Conservation (phyloP, 1,140 invertebrate genomes). For the Drosophila erecta region DNA sequence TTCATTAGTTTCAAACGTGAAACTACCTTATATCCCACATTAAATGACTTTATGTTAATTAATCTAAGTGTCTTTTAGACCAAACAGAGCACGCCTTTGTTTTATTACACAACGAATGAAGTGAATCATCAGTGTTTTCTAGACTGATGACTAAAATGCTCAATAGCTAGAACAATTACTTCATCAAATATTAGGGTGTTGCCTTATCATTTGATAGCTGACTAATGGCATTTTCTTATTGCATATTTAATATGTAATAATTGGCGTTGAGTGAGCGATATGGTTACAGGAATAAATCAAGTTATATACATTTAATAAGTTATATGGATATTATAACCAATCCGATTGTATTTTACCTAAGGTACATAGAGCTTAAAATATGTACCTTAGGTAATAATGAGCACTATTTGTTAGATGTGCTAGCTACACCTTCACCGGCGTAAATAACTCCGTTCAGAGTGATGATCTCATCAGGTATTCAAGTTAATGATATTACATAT, state of each 20-base stretch:
- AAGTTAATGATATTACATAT: constrained; percentile 17
- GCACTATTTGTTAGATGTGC: neutral
- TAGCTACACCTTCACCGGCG: constrained; percentile 20
- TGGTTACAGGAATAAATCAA: neutral
- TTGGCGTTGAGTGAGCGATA: neutral
- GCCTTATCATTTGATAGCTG: constrained; percentile 1
- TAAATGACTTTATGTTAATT: constrained; percentile 24
- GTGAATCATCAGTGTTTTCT: constrained; percentile 20
- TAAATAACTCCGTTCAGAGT: constrained; percentile 9
- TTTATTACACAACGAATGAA: constrained; percentile 20
- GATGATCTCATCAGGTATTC: constrained; percentile 38
- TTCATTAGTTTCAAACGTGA: constrained; percentile 7
- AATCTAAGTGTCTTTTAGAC: constrained; percentile 21
- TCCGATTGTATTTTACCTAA: no score
- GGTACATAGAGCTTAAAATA: neutral
- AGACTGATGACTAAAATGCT: constrained; percentile 8
- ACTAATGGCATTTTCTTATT: constrained; percentile 2
- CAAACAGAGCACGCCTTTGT: constrained; percentile 14
- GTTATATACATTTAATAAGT: no score
- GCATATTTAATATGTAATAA: neutral
- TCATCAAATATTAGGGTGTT: constrained; percentile 1
- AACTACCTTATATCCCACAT: constrained; percentile 5
- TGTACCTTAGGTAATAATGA: neutral
- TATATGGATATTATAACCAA: no score
- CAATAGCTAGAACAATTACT: constrained; percentile 13